Conservation (phyloP, 2,888 invertebrate species). For the Pollenia labialis region DNA sequence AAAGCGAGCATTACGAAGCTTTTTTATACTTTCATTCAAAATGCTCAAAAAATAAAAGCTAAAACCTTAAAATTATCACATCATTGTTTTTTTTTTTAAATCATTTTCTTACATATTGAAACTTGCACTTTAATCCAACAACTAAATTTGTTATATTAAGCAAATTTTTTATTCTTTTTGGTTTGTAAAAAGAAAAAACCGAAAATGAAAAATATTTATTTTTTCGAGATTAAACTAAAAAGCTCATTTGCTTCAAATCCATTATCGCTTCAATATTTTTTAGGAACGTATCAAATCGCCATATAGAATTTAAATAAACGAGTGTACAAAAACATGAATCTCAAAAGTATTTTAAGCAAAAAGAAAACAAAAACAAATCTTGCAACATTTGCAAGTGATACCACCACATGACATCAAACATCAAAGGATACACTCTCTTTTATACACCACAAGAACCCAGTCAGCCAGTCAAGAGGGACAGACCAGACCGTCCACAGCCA, state of each 20-base stretch:
- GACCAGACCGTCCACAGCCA: constrained; percentile 34
- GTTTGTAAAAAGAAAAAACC: no score
- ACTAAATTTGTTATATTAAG: no score
- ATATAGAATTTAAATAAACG: constrained; percentile 48
- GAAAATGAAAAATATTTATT: no score
- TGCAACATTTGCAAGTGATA: constrained; percentile 68
- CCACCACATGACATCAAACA: constrained; percentile 78
- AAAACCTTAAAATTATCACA: no score
- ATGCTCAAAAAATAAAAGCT: no score
- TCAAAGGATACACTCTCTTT: constrained; percentile 80
- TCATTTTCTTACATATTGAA: no score
- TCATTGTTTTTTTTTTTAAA: no score
- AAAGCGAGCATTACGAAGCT: no score
- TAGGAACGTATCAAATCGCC: constrained; percentile 81
- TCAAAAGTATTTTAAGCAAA: constrained; percentile 39
- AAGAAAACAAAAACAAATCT: constrained; percentile 44
- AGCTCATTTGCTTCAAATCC: constrained; percentile 83
- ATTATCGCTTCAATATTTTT: constrained; percentile 84
- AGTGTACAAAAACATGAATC: constrained; percentile 26
- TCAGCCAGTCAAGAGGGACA: constrained; percentile 23
- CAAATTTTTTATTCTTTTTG: no score
- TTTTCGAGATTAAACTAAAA: constrained; percentile 29
- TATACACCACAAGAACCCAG: constrained; percentile 44
- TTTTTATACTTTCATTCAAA: no score
- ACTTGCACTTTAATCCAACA: no score